Base-by-base conservation (phyloP, 2,113 vertebrate genomes). In the Donacobius atricapilla region DNA sequence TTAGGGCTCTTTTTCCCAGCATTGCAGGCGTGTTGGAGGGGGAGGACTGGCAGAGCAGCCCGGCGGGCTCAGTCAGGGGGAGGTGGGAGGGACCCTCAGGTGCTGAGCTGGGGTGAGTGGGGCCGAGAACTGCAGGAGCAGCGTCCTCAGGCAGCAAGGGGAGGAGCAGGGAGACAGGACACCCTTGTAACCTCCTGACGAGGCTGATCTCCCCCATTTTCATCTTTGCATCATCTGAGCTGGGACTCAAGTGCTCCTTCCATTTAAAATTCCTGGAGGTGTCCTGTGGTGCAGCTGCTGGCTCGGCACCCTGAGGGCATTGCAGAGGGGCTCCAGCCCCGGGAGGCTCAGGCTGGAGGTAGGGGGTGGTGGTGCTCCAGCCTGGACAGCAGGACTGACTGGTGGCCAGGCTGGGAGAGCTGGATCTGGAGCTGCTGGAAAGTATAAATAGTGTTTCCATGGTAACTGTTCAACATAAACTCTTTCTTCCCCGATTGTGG, bases 401-500 rank as follows among this genome's bases (percentile, higher is more conserved):
- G 1, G 24, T 8, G 50, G 28, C 15, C 6, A 5, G 57, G 42
- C 69, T 13, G 77, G 72, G 24, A 42, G 42, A 56, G 54, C 37
- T 0, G 2, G 23, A 21, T 48, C 57, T 18, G 63, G 53, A 77
- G 73, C 42, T 5, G 69, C 61, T 35, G 47, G 21, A 25, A 91
- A 85, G 72, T 45, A n/a, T 9, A 76, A 87, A 87, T 71, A 14
- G 45, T 22, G 93, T 96, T 95, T 66, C 95, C 83, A 30, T 66
- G 91, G 91, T 56, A 90, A 96, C 93, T 1, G 39, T 2, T 72
- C 87, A 84, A 87, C 89, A 94, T 5, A 71, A 94, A 91, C 95
- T 91, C 80, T 33, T 39, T 30, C 44, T 30, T 93, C 45, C 57
- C 70, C 4, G 61, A 3, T 24, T 20, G 13, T 7, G 8, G 87